phyloP scores from a whole-genome alignment of 2,797 vertebrate species.

The Yasuhikotakia modesta region DNA sequence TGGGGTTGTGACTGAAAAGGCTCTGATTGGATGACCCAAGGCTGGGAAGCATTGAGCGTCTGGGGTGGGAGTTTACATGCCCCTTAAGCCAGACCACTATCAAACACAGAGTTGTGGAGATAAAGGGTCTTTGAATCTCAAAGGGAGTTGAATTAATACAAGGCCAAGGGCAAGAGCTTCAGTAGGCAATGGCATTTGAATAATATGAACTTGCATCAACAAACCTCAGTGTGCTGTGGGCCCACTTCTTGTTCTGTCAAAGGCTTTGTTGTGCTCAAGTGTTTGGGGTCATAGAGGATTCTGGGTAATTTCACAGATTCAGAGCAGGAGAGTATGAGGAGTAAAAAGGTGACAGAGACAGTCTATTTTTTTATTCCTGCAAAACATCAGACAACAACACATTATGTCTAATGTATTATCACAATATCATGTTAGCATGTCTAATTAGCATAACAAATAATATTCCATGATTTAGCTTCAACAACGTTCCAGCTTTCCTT shows the following conservation, averaged over 20 bases:
- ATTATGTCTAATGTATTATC: background rate
- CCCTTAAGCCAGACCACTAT: conserved; percentile 19
- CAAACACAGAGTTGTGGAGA: conserved; percentile 29
- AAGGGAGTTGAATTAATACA: conserved; percentile 36
- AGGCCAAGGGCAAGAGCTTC: conserved; percentile 29
- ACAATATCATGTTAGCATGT: background rate
- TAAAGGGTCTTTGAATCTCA: conserved; percentile 45
- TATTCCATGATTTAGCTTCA: background rate
- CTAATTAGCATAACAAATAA: background rate
- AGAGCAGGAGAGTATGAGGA: conserved; percentile 2
- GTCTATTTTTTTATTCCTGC: background rate
- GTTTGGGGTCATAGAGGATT: background rate
- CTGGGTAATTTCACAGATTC: conserved; percentile 16
- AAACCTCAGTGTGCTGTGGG: conserved; percentile 33
- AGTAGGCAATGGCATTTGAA: conserved; percentile 50
- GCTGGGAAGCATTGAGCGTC: conserved; percentile 2
- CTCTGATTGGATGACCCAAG: conserved; percentile 32
- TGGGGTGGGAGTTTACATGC: conserved; percentile 15
- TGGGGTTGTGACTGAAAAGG: background rate
- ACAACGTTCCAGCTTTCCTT: conserved; percentile 10
- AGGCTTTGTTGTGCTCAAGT: conserved; percentile 44
- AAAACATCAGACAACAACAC: background rate
- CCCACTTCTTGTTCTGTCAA: conserved; percentile 40
- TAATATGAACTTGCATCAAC: conserved; percentile 47
- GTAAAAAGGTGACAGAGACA: background rate